Conservation (phyloP, 2,888 invertebrate species). For the Copidosoma aretas region DNA sequence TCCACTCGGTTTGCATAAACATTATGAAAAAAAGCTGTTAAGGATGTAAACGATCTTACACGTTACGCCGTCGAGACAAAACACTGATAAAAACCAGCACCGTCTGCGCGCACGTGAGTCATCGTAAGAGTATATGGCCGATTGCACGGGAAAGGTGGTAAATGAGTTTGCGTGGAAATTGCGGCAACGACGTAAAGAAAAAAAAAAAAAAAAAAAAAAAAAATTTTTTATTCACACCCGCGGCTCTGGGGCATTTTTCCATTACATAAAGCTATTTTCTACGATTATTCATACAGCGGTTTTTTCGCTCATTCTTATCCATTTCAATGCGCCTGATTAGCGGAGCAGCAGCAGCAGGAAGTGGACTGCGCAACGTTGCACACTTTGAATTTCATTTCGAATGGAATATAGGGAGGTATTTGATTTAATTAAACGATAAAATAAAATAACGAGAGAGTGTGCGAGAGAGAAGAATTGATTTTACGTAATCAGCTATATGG, state of each 20-base stretch:
- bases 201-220: constrained; percentile 3
- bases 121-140: constrained; percentile 22
- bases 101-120: constrained; percentile 23
- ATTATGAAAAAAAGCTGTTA: constrained; percentile 9
- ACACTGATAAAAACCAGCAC: constrained; percentile 18
- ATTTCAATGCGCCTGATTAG: not conserved
- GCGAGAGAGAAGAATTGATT: not conserved
- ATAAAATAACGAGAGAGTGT: not conserved
- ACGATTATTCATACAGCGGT: constrained; percentile 26
- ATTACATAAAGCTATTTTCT: constrained; percentile 27
- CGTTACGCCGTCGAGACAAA: constrained; percentile 22
- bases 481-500: not conserved
- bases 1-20: not conserved
- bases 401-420: not conserved
- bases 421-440: not conserved
- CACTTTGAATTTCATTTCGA: not conserved
- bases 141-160: constrained; percentile 13
- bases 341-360: constrained; percentile 5
- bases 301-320: not conserved
- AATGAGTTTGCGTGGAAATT: constrained; percentile 7
- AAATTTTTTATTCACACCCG: constrained; percentile 22
- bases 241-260: not conserved
- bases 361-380: constrained; percentile 1
- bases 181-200: constrained; percentile 12
- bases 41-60: constrained; percentile 5